Conservation (phyloP, 2,888 invertebrate species). For the Smittia aterrima region DNA sequence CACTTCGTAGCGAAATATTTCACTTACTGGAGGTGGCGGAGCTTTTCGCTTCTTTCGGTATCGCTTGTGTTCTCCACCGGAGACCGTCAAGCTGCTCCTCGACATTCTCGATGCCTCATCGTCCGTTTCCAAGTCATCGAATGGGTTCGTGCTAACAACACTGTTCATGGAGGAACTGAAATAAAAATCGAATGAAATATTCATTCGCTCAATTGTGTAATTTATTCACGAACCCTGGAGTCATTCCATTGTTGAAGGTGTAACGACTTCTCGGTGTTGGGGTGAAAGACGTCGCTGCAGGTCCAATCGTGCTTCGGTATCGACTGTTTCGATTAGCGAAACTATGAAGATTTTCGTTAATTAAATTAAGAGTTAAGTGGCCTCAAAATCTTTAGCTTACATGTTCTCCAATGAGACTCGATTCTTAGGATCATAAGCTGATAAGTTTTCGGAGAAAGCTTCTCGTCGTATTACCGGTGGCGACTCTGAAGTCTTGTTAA, state of each 20-base stretch:
- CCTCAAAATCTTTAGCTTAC: not conserved
- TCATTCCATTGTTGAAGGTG: constrained; percentile 51
- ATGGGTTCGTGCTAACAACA: constrained; percentile 60
- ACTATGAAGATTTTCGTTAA: constrained; percentile 42
- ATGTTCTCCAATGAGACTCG: not conserved
- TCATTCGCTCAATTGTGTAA: constrained; percentile 47
- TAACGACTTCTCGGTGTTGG: constrained; percentile 38
- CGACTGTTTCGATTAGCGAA: constrained; percentile 49
- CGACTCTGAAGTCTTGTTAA: constrained; percentile 54
- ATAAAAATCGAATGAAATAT: not conserved
- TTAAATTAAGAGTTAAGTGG: not conserved
- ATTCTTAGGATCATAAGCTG: too few relatives aligned
- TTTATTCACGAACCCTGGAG: constrained; percentile 54
- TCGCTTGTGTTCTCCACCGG: constrained; percentile 55
- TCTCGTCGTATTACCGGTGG: constrained; percentile 44
- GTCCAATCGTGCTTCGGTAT: constrained; percentile 50
- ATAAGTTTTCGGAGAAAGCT: not conserved
- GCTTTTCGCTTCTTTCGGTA: constrained; percentile 65
- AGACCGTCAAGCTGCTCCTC: constrained; percentile 47
- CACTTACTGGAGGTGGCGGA: constrained; percentile 57
- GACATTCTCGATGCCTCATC: not conserved
- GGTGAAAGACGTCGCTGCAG: constrained; percentile 44
- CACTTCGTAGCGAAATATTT: too few relatives aligned
- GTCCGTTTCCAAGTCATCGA: constrained; percentile 54
- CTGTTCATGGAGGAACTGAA: constrained; percentile 57